Base-by-base conservation (phyloP, 2,888 invertebrate species). In the Loripinus fragilis region DNA sequence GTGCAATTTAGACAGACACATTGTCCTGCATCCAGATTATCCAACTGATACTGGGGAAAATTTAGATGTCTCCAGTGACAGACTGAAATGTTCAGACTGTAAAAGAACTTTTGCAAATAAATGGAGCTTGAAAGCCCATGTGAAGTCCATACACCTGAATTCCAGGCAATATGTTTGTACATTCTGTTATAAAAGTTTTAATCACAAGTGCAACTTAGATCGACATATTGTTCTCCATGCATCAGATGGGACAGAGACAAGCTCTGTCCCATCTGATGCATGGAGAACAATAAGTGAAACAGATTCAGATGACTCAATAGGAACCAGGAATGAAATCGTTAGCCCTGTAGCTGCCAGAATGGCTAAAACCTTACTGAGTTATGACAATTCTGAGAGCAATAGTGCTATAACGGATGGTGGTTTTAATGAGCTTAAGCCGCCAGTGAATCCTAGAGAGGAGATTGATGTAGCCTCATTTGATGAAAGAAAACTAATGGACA, bases 201-300 rank as follows among this genome's bases (percentile, higher is more conserved):
- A 60, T 60, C 60, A 60, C 60, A 60, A 60, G 23, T 60, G 60
- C 33, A 60, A 60, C 33, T 60, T 60, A 20, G 60, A 60, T 2
- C 7, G 60, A 17, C 60, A 60, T 60, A 30, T 60, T 60, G 33
- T 33, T 33, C 30, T 33, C 8, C 60, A 60, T 60, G 60, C 15
- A 20, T 52, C 52, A 2, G 60, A 3, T 60, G 60, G 33, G 33
- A 33, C 15, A 52, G 25, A 5, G 5, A 52, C 3, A 25, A 52
- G 25, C n/a, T n/a, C n/a, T n/a, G n/a, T n/a, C n/a, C n/a, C n/a
- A n/a, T n/a, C n/a, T 50, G n/a, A n/a, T n/a, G n/a, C 7, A n/a
- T n/a, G n/a, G n/a, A n/a, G n/a, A n/a, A n/a, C n/a, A 28, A 10
- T 33, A 23, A 52, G 25, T 60, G 60, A 60, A 60, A n/a, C 17